Percentiles rank a stretch among this genome's conserved stretches.
These are phyloP conservation scores for Caenorhabditis afra DNA, from an alignment of 2,888 invertebrate species.

Conservation along the genomic window DNA sequence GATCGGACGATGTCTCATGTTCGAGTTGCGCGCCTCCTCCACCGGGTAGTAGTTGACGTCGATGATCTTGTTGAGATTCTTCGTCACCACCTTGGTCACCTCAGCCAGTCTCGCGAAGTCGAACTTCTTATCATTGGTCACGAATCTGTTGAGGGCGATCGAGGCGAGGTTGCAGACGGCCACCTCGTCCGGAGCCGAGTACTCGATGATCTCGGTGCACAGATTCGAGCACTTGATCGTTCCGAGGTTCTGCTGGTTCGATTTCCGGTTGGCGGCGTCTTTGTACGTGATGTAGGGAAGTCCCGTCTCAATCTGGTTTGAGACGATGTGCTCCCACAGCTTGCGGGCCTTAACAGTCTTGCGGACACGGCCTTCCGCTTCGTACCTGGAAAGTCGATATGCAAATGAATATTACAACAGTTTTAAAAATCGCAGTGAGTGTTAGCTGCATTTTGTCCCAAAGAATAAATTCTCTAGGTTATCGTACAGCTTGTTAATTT, in stretches of 20 bases:
- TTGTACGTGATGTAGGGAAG: conserved; percentile 90
- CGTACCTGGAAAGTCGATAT: conserved; percentile 71
- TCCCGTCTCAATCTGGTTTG: conserved; percentile 91
- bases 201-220: conserved; percentile 98
- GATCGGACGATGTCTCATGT: conserved; percentile 86
- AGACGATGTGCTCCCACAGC: conserved; percentile 94
- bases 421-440: neutral
- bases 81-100: conserved; percentile 86
- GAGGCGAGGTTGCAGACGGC: conserved; percentile 99
- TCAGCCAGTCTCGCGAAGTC: conserved; percentile 91
- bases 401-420: neutral
- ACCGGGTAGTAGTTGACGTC: conserved; percentile 97
- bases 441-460: conserved; percentile 50
- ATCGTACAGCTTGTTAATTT: conserved; percentile 46
- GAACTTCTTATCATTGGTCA: conserved; percentile 86
- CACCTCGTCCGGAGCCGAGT: conserved; percentile 84
- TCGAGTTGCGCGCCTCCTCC: conserved; percentile 88
- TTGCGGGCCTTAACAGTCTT: conserved; percentile 87
- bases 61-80: conserved; percentile 95
- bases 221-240: conserved; percentile 98
- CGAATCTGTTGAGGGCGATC: conserved; percentile 95
- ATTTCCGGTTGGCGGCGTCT: conserved; percentile 95
- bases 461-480: conserved; percentile 29
- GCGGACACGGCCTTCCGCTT: conserved; percentile 79
- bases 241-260: conserved; percentile 97